A percentile compares a stretch with the other conserved stretches of the same genome.
Conservation (phyloP, 2,113 vertebrate genomes). For the Centropus unirufus region DNA sequence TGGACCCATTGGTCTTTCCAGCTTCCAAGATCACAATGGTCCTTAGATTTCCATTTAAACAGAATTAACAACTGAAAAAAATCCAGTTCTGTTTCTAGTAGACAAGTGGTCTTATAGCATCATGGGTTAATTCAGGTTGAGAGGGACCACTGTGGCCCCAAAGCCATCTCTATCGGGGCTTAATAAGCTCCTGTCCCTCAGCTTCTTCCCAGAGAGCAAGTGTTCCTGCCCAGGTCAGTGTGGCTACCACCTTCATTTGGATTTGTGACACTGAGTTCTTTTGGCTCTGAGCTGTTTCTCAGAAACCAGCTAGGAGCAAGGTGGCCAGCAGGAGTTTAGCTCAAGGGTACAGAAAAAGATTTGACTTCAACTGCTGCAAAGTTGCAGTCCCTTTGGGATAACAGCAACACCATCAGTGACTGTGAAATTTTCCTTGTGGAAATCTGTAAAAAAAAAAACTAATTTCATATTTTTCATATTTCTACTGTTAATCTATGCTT, state of each 20-base stretch:
- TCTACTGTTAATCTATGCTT: background rate
- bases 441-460: background rate
- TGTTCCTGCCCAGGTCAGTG: background rate
- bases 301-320: background rate
- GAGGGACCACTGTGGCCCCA: fast-evolving
- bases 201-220: fast-evolving
- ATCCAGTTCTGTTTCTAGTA: background rate
- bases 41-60: background rate
- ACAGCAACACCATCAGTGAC: background rate
- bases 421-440: background rate
- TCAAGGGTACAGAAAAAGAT: background rate
- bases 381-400: background rate
- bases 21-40: background rate
- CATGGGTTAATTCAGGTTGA: background rate
- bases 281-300: background rate
- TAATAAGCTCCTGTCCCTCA: background rate
- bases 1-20: background rate
- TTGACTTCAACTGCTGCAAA: background rate
- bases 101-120: background rate
- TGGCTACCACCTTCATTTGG: background rate
- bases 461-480: background rate
- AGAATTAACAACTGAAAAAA: background rate
- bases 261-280: background rate
- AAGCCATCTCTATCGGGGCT: background rate
- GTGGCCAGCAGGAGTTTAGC: background rate